Evolutionary conservation across 2,797 vertebrate genomes (phyloP), one percentile per base, ranked within the genome.

Genomic region (Darevskia mixta): DNA sequence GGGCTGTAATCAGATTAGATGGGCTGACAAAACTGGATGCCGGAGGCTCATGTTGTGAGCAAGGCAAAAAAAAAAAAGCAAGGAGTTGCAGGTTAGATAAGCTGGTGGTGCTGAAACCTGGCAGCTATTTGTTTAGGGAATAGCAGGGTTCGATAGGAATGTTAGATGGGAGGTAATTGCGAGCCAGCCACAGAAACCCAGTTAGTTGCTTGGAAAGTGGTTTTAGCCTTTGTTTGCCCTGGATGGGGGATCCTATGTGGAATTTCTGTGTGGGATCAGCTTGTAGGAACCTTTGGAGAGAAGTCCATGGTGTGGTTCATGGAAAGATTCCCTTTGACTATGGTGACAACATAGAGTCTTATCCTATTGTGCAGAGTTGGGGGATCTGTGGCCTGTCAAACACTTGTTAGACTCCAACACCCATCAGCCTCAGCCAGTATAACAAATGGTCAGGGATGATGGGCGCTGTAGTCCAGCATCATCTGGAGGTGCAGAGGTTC

Each of bases 1-100:
- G 61, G 83, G 35, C 58, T 67, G 72, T 86, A 85, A 81, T 89
- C 71, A 86, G 27, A 85, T 76, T 38, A 67, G 69, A 67, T 38
- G 38, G 58, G 71, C 58, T 38, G 41, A 80, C 77, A 83, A 38
- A 35, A 35, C 38, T 41, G 32, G 67, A 27, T 49, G 49, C 20
- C 43, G 29, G 38, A 83, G 27, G 5, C 67, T 55, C 66, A 35
- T 8, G 15, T 45, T 1, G 10, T 85, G 25, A 88, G 23, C 69
- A 64, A 82, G 25, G 29, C 18, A 88, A 64, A 49, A 49, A 49
- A 15, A 13, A 49, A 49, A 1, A 58, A 82, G 78, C 27, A 49
- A 32, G 55, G 27, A 25, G 41, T 27, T 66, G 55, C 49, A 85
- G 78, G 32, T 69, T 81, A 67, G 11, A 76, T 76, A 7, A 72